Base-by-base conservation (phyloP, 2,888 invertebrate genomes). In the Epistrophe eligans region DNA sequence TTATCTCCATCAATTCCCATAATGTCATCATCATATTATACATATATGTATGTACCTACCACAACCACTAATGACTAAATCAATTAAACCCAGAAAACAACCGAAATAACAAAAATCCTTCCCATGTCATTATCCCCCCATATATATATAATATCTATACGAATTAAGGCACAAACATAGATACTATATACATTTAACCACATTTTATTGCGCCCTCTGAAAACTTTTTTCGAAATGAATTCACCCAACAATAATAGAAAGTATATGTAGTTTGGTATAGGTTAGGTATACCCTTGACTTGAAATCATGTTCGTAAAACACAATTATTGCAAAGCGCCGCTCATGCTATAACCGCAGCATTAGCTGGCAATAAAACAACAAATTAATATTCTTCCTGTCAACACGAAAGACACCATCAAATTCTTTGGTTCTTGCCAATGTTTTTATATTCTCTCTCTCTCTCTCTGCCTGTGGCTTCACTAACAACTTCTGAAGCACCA, bases 311-410 rank as follows among this genome's bases (percentile, higher is more conserved):
- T 60, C 64, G 52, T 28, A 77, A 15, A 66, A 57, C 58, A 52
- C 48, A 79, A 74, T 70, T 62, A 52, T 52, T 60, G 11, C 17
- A 70, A 74, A 83, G 73, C 60, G 74, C 76, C 58, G 48, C 77
- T 71, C 50, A 64, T 79, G 71, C 81, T 81, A 79, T 85, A 79
- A 74, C 85, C 81, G 71, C 85, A 81, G 58, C 81, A 85, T 81
- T 85, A 85, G 81, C 64, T 81, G 85, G 81, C 85, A 81, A 85
- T 85, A 85, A 85, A 85, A 85, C 85, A 81, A 85, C 81, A 85
- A 85, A 85, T 85, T 81, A 85, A 81, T 77, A 85, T 85, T 85
- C 81, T 74, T 81, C 77, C 77, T 77, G 70, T 77, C 64, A 77
- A 79, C 67, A 74, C 35, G 73, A 77, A 71, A 50, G 67, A 85